A percentile compares a stretch with the other conserved stretches of the same genome.
Conservation (phyloP, 2,113 vertebrate species). For the Colistium nudipinnis region DNA sequence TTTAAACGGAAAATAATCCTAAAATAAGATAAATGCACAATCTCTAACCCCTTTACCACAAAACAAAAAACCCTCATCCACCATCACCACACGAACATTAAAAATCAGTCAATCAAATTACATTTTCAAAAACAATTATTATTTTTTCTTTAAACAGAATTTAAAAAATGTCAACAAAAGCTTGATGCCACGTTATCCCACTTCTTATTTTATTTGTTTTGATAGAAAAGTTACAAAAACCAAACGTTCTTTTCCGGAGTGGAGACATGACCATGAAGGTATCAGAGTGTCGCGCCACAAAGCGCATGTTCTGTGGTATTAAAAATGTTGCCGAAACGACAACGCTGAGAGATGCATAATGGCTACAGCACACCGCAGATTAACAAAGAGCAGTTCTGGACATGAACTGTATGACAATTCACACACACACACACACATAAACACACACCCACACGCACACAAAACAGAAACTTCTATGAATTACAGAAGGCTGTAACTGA, state of each 20-base stretch:
- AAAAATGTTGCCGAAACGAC: background rate
- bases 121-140: constrained; percentile 10
- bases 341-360: background rate
- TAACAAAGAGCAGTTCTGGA: constrained; percentile 3
- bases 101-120: background rate
- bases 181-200: constrained; percentile 17
- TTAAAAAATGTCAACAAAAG: background rate
- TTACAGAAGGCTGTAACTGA: background rate
- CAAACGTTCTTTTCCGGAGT: constrained; percentile 35
- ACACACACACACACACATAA: background rate
- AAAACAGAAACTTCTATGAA: too few species aligned
- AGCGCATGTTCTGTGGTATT: too few species aligned
- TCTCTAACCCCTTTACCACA: background rate
- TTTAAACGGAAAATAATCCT: constrained; percentile 22
- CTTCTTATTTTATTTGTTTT: background rate
- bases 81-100: constrained; percentile 16
- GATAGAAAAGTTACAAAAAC: too few species aligned
- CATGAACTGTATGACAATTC: background rate
- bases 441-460: background rate
- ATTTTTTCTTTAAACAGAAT: background rate
- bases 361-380: constrained; percentile 3
- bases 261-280: background rate
- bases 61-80: background rate
- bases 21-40: constrained; percentile 8
- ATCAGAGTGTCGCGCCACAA: background rate